Evolutionary conservation across 2,888 invertebrate species (phyloP).

Genomic region (Tipula confusa): DNA sequence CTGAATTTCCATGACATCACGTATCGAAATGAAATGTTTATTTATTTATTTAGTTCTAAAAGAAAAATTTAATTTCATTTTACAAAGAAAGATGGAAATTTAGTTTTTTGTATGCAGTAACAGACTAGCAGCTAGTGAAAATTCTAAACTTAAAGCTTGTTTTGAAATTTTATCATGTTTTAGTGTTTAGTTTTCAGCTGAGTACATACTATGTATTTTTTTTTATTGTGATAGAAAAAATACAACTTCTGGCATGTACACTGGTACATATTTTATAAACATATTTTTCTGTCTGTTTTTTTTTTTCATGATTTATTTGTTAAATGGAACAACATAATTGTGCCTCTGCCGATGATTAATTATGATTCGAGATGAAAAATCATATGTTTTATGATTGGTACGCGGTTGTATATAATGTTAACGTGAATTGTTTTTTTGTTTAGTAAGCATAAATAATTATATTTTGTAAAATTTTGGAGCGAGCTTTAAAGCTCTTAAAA

Average conservation of each 20-base stretch:
- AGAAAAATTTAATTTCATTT: background rate
- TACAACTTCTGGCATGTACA: background rate
- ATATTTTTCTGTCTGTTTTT: background rate
- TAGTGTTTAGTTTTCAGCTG: background rate
- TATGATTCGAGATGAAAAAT: background rate
- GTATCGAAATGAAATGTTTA: background rate
- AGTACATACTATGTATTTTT: background rate
- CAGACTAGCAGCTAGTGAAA: background rate
- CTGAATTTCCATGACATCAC: background rate
- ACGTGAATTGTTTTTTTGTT: background rate
- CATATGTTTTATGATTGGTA: background rate
- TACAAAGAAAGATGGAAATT: background rate
- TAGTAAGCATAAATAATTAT: background rate
- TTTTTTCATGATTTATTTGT: background rate
- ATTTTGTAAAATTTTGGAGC: background rate
- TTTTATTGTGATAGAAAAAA: background rate
- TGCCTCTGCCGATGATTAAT: background rate
- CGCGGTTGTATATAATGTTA: background rate
- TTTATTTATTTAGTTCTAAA: background rate
- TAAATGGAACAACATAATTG: background rate
- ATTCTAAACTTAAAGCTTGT: background rate
- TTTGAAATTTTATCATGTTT: background rate
- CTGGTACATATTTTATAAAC: background rate
- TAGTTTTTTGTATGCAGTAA: background rate
- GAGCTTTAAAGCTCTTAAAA: background rate